Evolutionary conservation across 2,113 vertebrate species (phyloP), one percentile per base, ranked within the genome.

Genomic region (Chloebia gouldiae): DNA sequence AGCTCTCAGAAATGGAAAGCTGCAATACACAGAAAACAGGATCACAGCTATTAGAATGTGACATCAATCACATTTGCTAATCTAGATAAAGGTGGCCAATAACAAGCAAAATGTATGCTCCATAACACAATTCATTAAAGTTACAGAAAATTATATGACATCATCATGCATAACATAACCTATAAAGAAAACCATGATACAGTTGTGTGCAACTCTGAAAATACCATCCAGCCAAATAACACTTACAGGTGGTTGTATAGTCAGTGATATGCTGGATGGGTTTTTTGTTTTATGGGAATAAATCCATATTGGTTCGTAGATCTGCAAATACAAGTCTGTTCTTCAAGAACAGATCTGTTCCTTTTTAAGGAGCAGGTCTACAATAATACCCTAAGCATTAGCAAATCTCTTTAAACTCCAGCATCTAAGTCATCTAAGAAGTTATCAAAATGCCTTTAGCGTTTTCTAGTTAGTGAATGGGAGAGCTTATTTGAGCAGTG

Each of bases 51-150:
- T 63, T 75, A 81, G 15, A 42, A 25, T 81, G 49, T 51, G 51
- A 28, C 0, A 0, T 91, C 23, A 56, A 51, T 68, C 33, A 30
- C 1, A 0, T 51, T 68, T 57, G 6, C 6, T 63, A 22, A 23
- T 68, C 50, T 63, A 60, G 25, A 30, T 40, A 42, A 69, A 76
- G 9, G 15, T 61, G 31, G 11, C 11, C 65, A 88, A 65, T 49
- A 92, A 47, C 19, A 79, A 79, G 15, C 0, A 60, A 85, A 92
- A 82, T 15, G 7, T 11, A 45, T 7, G 15, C 17, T 76, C 35
- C 13, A 12, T 49, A 85, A 54, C 24, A 60, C 4, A 85, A n/a
- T 30, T 54, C 12, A 65, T 49, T 14, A 45, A 83, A 37, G 42
- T 39, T 50, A 33, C 23, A 56, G 15, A 12, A 51, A n/a, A 50